A percentile compares a stretch with the other conserved stretches of the same genome.
These are phyloP conservation scores for Centropus unirufus DNA, from an alignment of 2,113 vertebrate genomes.

Conservation along the genomic window DNA sequence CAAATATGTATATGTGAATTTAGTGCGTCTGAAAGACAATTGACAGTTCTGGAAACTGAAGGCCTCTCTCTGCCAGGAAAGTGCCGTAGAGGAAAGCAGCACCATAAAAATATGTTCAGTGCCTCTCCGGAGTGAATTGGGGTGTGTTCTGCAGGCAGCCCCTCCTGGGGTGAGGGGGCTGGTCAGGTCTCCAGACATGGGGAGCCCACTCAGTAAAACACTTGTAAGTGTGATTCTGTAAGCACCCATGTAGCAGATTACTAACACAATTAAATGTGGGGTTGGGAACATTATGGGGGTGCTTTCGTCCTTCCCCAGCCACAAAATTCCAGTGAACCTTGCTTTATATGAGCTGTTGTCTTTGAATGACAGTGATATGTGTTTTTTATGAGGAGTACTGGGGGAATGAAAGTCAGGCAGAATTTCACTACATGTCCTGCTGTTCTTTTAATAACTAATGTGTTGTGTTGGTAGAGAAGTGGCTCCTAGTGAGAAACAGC, in stretches of 20 bases:
- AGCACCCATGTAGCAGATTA: accelerated
- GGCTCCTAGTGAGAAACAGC: constrained; percentile 4
- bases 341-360: accelerated
- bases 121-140: accelerated
- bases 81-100: background rate
- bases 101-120: accelerated
- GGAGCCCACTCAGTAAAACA: accelerated
- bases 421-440: background rate
- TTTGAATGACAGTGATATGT: background rate
- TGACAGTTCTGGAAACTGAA: constrained; percentile 17
- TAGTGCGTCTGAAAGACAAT: background rate
- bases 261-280: accelerated
- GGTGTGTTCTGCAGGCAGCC: background rate
- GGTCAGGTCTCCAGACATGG: accelerated
- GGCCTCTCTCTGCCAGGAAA: background rate
- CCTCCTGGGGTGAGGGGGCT: accelerated
- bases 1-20: background rate
- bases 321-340: background rate
- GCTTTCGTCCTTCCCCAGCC: background rate
- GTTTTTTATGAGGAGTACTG: background rate
- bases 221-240: background rate
- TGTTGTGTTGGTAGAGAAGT: background rate
- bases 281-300: background rate
- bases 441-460: constrained; percentile 20
- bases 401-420: background rate